These are phyloP conservation scores for Drosophila bipectinata DNA, from an alignment of 1,140 invertebrate species.

Conservation along the genomic window DNA sequence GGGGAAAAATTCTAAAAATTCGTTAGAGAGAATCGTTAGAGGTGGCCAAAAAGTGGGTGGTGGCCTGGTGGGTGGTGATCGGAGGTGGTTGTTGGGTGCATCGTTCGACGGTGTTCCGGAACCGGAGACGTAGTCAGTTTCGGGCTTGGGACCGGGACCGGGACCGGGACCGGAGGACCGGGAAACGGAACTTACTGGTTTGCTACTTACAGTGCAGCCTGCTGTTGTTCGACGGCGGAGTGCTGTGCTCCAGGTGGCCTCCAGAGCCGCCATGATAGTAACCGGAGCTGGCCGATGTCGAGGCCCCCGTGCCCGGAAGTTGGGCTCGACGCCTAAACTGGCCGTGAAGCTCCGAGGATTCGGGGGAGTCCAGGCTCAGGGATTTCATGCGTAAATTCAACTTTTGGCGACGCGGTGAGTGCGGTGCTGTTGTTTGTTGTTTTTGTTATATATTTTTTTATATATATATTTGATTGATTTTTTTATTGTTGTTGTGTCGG, in stretches of 20 bases:
- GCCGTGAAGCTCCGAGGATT: conserved; percentile 92
- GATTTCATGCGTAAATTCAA: conserved; percentile 99
- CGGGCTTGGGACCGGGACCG: conserved; percentile 10
- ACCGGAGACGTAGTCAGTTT: conserved; percentile 3
- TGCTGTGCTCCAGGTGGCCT: conserved; percentile 85
- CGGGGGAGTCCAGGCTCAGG: conserved; percentile 97
- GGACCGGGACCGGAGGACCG: conserved; percentile 17
- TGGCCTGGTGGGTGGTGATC: conserved; percentile 6
- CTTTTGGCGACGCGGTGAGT: conserved; percentile 97
- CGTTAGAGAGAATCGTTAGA: conserved; percentile 10
- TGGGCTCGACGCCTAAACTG: conserved; percentile 88
- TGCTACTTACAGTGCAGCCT: conserved; percentile 84
- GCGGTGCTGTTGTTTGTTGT: conserved; percentile 90
- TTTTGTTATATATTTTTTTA: conserved; percentile 15
- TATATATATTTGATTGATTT: conserved; percentile 25
- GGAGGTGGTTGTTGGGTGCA: conserved; percentile 39
- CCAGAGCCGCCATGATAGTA: conserved; percentile 84
- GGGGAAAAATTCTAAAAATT: conserved; percentile 7
- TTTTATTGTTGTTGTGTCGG: conserved; percentile 28
- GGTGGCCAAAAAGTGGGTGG: conserved; percentile 24
- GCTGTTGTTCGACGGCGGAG: conserved; percentile 84
- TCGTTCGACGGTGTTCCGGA: conserved; percentile 25
- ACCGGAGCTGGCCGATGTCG: conserved; percentile 54
- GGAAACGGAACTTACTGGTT: conserved; percentile 47
- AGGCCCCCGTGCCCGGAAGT: conserved; percentile 60